Percentiles rank a stretch among this genome's conserved stretches.
Conservation (phyloP, 2,888 invertebrate genomes). For the Cryptocephalus primarius region DNA sequence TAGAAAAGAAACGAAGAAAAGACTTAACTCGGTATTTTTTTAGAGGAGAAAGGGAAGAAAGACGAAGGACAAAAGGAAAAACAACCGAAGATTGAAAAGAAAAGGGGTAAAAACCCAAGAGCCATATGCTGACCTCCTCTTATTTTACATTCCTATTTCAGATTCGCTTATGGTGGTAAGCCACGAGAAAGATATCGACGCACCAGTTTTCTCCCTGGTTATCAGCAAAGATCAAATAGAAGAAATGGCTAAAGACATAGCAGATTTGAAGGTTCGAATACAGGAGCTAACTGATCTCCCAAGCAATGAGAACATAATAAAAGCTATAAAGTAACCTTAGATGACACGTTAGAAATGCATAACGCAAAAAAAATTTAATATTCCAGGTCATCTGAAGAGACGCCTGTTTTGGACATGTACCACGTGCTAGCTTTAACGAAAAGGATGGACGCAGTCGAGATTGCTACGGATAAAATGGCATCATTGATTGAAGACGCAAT, state of each 20-base stretch:
- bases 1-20: too few species aligned
- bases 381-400: slow-evolving; percentile 2
- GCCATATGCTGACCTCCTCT: too few species aligned
- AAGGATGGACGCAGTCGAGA: slow-evolving; percentile 52
- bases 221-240: slow-evolving; percentile 26
- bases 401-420: slow-evolving; percentile 49
- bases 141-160: too few species aligned
- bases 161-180: too few species aligned
- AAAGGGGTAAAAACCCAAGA: slow-evolving; percentile 3
- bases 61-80: slow-evolving; percentile 17
- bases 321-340: slow-evolving; percentile 27
- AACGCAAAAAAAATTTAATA: neutral
- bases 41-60: slow-evolving; percentile 16
- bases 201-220: slow-evolving; percentile 20
- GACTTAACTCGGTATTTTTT: too few species aligned
- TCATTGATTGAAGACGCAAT: slow-evolving; percentile 41
- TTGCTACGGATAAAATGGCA: slow-evolving; percentile 49
- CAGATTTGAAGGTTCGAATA: slow-evolving; percentile 32
- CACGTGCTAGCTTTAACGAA: slow-evolving; percentile 51
- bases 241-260: slow-evolving; percentile 32
- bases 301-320: slow-evolving; percentile 35
- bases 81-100: slow-evolving; percentile 1
- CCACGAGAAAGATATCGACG: too few species aligned
- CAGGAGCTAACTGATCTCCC: slow-evolving; percentile 34
- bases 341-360: neutral